phyloP scores from a whole-genome alignment of 1,140 invertebrate species.

The Bombus difficillimus region DNA sequence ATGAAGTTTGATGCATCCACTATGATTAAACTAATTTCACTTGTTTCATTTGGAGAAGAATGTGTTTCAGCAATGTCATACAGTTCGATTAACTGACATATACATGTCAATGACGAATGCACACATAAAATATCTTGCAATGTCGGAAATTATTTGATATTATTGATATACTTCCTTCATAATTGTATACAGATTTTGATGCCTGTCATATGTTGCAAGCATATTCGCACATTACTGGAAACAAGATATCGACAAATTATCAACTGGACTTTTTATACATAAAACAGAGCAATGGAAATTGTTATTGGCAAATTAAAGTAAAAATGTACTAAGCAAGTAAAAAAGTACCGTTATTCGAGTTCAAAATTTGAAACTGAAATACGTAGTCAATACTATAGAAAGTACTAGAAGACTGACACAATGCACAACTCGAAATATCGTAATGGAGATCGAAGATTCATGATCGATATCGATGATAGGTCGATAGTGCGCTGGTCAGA shows the following conservation, averaged over 20 bases:
- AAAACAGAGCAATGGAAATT: neutral
- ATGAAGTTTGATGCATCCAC: neutral
- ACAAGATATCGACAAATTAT: neutral
- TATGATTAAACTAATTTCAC: constrained; percentile 13
- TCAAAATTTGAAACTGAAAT: neutral
- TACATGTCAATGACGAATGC: neutral
- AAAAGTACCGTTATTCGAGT: neutral
- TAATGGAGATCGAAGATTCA: neutral
- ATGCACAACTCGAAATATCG: neutral
- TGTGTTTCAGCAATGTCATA: no score
- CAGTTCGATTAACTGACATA: neutral
- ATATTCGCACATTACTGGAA: no score
- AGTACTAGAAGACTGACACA: neutral
- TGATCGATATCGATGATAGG: neutral
- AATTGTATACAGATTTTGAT: no score
- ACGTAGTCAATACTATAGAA: neutral
- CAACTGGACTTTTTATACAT: neutral
- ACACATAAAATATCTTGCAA: neutral
- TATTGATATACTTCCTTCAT: no score
- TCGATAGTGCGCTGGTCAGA: neutral
- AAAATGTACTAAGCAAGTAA: neutral
- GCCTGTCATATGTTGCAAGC: no score
- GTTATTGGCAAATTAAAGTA: neutral
- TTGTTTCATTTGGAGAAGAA: neutral
- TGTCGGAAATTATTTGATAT: no score